Conservation (phyloP, 2,797 vertebrate genomes). For the Okamejei kenojei region DNA sequence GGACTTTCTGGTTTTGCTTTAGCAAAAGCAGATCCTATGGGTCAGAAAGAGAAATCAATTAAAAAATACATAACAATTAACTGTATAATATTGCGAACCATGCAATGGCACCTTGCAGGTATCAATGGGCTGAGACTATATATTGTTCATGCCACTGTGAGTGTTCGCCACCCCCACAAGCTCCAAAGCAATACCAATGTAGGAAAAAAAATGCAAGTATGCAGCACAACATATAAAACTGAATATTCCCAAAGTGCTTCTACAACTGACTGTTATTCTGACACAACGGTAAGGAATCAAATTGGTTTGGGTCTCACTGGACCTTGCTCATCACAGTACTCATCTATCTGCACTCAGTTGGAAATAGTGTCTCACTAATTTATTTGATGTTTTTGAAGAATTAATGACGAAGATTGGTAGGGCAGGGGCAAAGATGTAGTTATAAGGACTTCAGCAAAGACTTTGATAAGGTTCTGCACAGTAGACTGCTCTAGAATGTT, state of each 20-base stretch:
- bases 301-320: too few species aligned
- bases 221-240: neutral
- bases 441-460: too few species aligned
- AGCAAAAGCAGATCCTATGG: conserved; percentile 88
- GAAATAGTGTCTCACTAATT: too few species aligned
- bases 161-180: neutral
- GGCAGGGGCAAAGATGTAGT: too few species aligned
- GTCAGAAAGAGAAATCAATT: neutral
- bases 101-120: neutral
- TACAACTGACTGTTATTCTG: neutral
- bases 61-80: conserved; percentile 8
- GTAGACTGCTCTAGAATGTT: too few species aligned
- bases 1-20: conserved; percentile 98
- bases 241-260: neutral
- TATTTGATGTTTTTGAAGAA: too few species aligned
- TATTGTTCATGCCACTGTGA: neutral
- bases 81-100: neutral
- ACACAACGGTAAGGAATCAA: too few species aligned
- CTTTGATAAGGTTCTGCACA: too few species aligned
- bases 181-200: neutral
- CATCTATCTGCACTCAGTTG: too few species aligned
- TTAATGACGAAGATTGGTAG: too few species aligned
- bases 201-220: neutral
- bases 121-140: neutral
- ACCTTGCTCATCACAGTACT: too few species aligned